phyloP scores from a whole-genome alignment of 1,140 invertebrate species.

The Magallana angulata region DNA sequence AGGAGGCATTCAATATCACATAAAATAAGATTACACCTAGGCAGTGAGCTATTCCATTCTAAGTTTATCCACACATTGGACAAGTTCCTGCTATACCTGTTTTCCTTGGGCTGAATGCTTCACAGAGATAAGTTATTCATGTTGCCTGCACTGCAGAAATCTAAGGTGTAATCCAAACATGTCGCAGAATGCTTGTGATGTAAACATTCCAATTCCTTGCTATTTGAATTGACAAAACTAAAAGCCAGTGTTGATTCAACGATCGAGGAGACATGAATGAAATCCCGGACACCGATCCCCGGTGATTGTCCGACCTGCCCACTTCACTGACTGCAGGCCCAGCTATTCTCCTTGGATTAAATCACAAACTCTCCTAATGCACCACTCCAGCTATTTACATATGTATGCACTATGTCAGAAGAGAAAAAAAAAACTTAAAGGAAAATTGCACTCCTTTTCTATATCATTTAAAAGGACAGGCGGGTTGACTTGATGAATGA shows the following conservation, averaged over 20 bases:
- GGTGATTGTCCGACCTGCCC: neutral
- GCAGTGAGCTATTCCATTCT: neutral
- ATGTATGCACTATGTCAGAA: slow-evolving; percentile 15
- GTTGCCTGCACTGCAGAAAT: neutral
- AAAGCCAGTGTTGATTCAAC: slow-evolving; percentile 19
- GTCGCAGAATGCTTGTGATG: neutral
- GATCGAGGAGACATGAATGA: slow-evolving; percentile 1
- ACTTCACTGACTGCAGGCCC: neutral
- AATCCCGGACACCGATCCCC: neutral
- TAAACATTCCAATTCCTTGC: neutral
- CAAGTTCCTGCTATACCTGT: neutral
- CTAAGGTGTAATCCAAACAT: slow-evolving; percentile 21
- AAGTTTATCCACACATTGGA: neutral
- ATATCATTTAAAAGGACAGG: neutral
- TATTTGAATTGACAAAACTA: neutral
- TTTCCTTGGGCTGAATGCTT: neutral
- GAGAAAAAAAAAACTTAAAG: neutral
- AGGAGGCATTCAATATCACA: too few species aligned
- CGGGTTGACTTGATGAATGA: neutral
- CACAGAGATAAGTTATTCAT: slow-evolving; percentile 19
- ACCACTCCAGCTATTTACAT: slow-evolving; percentile 15
- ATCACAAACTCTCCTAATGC: neutral
- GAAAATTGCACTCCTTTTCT: slow-evolving; percentile 7
- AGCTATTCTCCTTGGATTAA: neutral
- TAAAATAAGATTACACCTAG: neutral